Evolutionary conservation across 2,888 invertebrate genomes (phyloP).

Genomic region (Chelonus formosanus): DNA sequence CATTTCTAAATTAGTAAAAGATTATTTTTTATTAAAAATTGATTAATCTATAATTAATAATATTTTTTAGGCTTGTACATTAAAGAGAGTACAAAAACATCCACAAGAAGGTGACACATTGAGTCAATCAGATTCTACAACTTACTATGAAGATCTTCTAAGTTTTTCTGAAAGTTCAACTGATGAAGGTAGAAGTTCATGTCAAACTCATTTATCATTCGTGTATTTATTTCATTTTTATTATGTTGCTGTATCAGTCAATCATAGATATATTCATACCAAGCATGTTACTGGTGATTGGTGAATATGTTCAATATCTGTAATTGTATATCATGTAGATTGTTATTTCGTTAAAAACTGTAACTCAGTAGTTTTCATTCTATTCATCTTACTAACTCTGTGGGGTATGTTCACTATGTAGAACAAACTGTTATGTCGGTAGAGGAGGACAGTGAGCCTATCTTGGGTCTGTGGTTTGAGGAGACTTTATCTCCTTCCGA

Average conservation of each 20-base stretch:
- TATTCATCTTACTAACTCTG: conserved; percentile 52
- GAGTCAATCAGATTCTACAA: conserved; percentile 90
- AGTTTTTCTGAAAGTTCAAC: conserved; percentile 91
- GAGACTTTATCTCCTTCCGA: conserved; percentile 88
- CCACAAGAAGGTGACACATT: conserved; percentile 86
- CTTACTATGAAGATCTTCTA: conserved; percentile 94
- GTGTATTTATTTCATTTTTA: conserved; percentile 34
- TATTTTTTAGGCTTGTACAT: conserved; percentile 73
- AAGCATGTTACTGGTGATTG: conserved; percentile 13
- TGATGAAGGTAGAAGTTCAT: conserved; percentile 75
- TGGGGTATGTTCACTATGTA: conserved; percentile 54
- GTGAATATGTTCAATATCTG: conserved; percentile 16
- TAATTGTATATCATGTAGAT: no score
- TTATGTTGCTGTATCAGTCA: conserved; percentile 10
- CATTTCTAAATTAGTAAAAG: neutral
- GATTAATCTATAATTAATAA: conserved; percentile 10
- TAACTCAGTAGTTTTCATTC: conserved; percentile 44
- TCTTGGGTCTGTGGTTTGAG: conserved; percentile 93
- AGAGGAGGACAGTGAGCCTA: conserved; percentile 84
- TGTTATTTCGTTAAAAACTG: neutral
- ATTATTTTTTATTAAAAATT: neutral
- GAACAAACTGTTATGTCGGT: conserved; percentile 60
- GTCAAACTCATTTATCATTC: neutral
- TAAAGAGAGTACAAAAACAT: conserved; percentile 83
- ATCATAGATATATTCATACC: no score